Conservation (phyloP, 2,113 vertebrate species). For the Sinocyclocheilus anophthalmus region DNA sequence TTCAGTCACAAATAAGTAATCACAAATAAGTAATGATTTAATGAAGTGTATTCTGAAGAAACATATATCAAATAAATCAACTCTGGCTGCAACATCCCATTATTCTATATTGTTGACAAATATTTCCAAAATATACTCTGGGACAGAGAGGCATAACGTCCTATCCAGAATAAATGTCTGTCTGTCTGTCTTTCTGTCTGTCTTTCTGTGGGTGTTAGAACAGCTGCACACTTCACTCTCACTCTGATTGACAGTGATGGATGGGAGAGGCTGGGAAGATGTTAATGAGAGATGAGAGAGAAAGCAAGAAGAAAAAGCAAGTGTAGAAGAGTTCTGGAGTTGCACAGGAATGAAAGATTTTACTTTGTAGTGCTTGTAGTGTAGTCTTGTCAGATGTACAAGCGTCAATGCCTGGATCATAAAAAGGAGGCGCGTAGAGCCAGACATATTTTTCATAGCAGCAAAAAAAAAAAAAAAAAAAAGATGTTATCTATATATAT, state of each 20-base stretch:
- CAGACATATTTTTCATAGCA: constrained; percentile 20
- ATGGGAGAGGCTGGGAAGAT: background rate
- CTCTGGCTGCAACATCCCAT: constrained; percentile 35
- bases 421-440: too few species aligned
- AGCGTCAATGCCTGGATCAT: constrained; percentile 27
- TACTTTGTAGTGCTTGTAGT: constrained; percentile 41
- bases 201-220: constrained; percentile 36
- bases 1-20: background rate
- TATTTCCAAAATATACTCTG: background rate
- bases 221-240: constrained; percentile 24
- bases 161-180: background rate
- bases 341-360: constrained; percentile 49
- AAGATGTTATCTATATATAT: too few species aligned
- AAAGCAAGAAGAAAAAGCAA: background rate
- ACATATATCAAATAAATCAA: constrained; percentile 44
- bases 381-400: too few species aligned
- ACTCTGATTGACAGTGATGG: constrained; percentile 32
- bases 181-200: background rate
- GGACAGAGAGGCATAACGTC: background rate
- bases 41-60: constrained; percentile 42
- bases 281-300: constrained; percentile 28
- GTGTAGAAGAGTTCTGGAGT: constrained; percentile 41
- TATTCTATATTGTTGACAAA: constrained; percentile 23
- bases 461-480: background rate
- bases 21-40: background rate